phyloP scores from a whole-genome alignment of 2,888 invertebrate species.

The Drosophila anomalata region DNA sequence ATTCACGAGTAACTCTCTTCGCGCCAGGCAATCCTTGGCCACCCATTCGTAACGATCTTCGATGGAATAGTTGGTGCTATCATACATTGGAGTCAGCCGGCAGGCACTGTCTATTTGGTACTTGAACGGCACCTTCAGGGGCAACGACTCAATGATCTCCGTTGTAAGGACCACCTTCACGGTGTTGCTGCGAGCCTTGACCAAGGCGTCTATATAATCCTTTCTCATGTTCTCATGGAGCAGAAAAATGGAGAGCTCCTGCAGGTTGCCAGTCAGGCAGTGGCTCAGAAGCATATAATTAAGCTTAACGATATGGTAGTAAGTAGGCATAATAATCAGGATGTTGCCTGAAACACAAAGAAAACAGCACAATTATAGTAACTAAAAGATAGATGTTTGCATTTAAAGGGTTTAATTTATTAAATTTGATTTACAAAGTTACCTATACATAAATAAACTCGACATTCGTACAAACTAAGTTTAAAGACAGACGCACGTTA shows the following conservation, averaged over 20 bases:
- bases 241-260: slow-evolving; percentile 39
- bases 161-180: slow-evolving; percentile 57
- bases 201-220: slow-evolving; percentile 42
- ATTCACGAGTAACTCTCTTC: slow-evolving; percentile 47
- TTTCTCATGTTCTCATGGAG: slow-evolving; percentile 50
- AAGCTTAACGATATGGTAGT: slow-evolving; percentile 59
- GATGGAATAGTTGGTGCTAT: slow-evolving; percentile 23
- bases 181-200: slow-evolving; percentile 13
- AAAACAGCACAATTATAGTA: not conserved
- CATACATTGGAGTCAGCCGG: slow-evolving; percentile 32
- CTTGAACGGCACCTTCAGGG: slow-evolving; percentile 48
- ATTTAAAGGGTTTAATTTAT: slow-evolving; percentile 29
- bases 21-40: slow-evolving; percentile 51
- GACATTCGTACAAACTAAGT: slow-evolving; percentile 22
- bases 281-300: slow-evolving; percentile 63
- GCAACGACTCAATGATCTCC: slow-evolving; percentile 53
- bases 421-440: slow-evolving; percentile 41
- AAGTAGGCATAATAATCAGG: slow-evolving; percentile 59
- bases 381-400: not conserved
- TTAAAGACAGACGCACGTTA: slow-evolving; percentile 41
- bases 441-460: slow-evolving; percentile 44
- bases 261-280: slow-evolving; percentile 48
- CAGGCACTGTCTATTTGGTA: slow-evolving; percentile 63
- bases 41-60: slow-evolving; percentile 55
- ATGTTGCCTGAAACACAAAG: slow-evolving; percentile 57